Conservation (phyloP, 35 echinoderm and acorn worm genomes). For the Lytechinus pictus region DNA sequence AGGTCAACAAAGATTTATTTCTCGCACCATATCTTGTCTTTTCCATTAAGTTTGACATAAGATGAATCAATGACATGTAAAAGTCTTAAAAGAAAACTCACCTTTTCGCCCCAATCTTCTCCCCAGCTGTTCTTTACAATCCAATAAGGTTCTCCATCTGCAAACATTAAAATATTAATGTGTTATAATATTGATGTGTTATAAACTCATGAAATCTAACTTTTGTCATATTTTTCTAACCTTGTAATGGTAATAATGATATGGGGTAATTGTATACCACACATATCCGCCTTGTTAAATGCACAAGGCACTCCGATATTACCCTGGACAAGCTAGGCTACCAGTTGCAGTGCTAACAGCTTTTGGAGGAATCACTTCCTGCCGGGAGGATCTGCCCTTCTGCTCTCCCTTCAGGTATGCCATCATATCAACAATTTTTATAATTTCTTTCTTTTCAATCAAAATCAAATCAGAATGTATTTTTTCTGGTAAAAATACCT, state of each 20-base stretch:
- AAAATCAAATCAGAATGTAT: background rate
- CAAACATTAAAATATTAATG: background rate
- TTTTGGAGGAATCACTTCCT: no score
- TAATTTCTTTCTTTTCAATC: background rate
- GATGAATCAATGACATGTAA: background rate
- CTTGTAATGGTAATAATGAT: no score
- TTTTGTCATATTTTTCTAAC: no score
- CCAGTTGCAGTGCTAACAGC: no score
- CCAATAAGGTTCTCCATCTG: constrained; percentile 90
- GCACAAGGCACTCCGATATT: no score
- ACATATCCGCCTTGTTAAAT: no score
- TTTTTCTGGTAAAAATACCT: background rate
- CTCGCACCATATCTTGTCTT: background rate
- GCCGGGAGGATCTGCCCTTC: background rate
- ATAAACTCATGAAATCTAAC: no score
- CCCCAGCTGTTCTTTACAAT: constrained; percentile 99
- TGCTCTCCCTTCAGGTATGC: background rate
- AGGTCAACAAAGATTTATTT: background rate
- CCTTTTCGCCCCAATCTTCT: constrained; percentile 79
- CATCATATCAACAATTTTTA: background rate
- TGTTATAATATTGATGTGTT: no score
- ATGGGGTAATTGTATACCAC: no score
- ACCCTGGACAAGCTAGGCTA: no score
- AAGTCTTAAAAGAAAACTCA: constrained; percentile 49
- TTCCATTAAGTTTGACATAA: background rate